phyloP scores from a whole-genome alignment of 2,797 vertebrate genomes.

The Falco cherrug region DNA sequence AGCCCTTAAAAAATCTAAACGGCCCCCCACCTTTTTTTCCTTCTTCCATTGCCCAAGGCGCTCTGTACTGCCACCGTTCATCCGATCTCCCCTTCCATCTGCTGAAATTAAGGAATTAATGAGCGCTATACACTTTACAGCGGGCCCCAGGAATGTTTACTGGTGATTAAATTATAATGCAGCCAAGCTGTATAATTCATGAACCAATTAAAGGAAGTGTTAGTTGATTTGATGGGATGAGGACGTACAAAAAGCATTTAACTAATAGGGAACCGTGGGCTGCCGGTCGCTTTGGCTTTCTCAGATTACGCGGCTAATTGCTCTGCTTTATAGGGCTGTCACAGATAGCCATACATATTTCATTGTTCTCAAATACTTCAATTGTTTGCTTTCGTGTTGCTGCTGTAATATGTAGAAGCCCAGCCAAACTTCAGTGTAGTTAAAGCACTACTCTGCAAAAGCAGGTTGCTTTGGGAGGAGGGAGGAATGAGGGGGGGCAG shows the following conservation, averaged over 20 bases:
- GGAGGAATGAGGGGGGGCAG: constrained; percentile 17
- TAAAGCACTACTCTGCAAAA: constrained; percentile 84
- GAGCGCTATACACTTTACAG: constrained; percentile 93
- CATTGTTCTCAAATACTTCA: constrained; percentile 98
- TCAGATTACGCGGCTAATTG: constrained; percentile 99
- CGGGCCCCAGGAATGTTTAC: constrained; percentile 97
- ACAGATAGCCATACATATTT: constrained; percentile 99
- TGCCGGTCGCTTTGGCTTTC: constrained; percentile 84
- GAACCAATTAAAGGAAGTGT: constrained; percentile 99
- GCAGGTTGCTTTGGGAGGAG: constrained; percentile 66
- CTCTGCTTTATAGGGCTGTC: constrained; percentile 98
- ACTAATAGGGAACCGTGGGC: constrained; percentile 98
- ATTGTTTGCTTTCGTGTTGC: constrained; percentile 93
- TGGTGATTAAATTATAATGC: constrained; percentile 99
- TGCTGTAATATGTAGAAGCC: constrained; percentile 94
- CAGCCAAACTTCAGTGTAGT: constrained; percentile 96
- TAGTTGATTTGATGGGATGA: constrained; percentile 99
- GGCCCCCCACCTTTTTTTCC: constrained; percentile 79
- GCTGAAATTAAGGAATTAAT: constrained; percentile 99
- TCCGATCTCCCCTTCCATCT: constrained; percentile 90
- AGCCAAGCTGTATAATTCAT: constrained; percentile 98
- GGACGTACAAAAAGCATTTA: constrained; percentile 99
- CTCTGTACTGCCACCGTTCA: constrained; percentile 84
- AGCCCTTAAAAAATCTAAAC: constrained; percentile 87
- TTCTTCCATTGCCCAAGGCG: constrained; percentile 85